Evolutionary conservation across 2,888 invertebrate species (phyloP).

Genomic region (Xestia c-nigrum): DNA sequence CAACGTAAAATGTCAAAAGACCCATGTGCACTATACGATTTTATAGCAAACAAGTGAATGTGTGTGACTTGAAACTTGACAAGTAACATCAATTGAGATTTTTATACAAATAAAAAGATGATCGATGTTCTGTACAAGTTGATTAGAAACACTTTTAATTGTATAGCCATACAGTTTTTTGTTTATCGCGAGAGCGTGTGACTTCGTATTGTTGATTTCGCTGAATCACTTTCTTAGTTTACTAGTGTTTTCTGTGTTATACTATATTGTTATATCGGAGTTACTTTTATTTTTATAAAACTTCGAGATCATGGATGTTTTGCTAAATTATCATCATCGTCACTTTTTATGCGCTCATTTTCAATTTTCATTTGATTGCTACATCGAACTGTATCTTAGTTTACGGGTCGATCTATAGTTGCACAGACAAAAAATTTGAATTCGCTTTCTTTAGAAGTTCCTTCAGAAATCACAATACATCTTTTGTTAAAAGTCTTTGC

Average conservation of each 20-base stretch:
- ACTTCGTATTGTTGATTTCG: conserved; percentile 56
- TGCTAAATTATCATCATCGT: not conserved
- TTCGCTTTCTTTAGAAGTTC: not conserved
- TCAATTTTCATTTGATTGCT: not conserved
- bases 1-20: not conserved
- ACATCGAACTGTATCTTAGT: not conserved
- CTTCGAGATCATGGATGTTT: not conserved
- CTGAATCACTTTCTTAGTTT: conserved; percentile 61
- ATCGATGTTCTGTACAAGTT: conserved; percentile 39
- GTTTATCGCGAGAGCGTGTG: conserved; percentile 64
- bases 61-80: conserved; percentile 24
- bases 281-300: conserved; percentile 38
- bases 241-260: conserved; percentile 29
- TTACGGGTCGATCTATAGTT: not conserved
- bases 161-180: conserved; percentile 48
- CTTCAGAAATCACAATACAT: not conserved
- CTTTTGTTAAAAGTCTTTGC: not conserved
- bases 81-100: conserved; percentile 32
- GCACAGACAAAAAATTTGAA: not conserved
- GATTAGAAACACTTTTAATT: conserved; percentile 54
- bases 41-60: conserved; percentile 9
- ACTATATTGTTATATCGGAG: conserved; percentile 26
- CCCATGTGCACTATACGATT: conserved; percentile 8
- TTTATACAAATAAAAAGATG: conserved; percentile 44
- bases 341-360: not conserved